Base-by-base conservation (phyloP, 2,797 vertebrate species). In the Tauraco hartlaubi region DNA sequence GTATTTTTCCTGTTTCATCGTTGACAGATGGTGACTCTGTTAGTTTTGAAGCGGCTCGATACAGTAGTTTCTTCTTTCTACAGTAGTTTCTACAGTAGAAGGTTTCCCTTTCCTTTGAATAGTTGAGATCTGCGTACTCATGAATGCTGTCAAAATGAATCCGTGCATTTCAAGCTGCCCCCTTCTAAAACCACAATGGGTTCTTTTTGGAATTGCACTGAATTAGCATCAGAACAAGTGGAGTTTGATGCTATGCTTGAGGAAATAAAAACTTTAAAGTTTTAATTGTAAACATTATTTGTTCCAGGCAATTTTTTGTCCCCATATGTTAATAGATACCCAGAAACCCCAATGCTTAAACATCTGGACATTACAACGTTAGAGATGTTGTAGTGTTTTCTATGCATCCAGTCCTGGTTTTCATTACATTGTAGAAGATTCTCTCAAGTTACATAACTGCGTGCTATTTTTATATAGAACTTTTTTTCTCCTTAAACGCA, bases 21-120 rank as follows among this genome's bases (percentile, higher is more conserved):
- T 19, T 74, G 88, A 73, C 96, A 96, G 91, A 96, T 95, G 94
- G 73, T 90, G 94, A 92, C 62, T 64, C 55, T 56, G 88, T 79
- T 90, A 46, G 51, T 81, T 87, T 54, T 41, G 71, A 81, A 80
- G 66, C 76, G 75, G 92, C 56, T 91, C n/a, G 28, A 61, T 76
- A 21, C 8, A 44, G 25, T 83, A 3, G 15, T 78, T 84, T 54
- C 73, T 88, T 28, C 41, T 35, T 35, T 35, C 61, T 76, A 21
- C 8, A 44, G 25, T 83, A 3, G 15, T 78, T 84, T 54, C 73
- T 88, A 25, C 41, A 35, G 48, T 31, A 49, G 62, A 54, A 41
- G 35, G 13, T 67, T 89, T 87, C 48, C 79, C 48, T 82, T 92
- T 87, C 48, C 67, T 79, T 84, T 81, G 63, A 54, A 8, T 43